Evolutionary conservation across 2,113 vertebrate genomes (phyloP), one percentile per base, ranked within the genome.

Genomic region (Antennarius striatus): DNA sequence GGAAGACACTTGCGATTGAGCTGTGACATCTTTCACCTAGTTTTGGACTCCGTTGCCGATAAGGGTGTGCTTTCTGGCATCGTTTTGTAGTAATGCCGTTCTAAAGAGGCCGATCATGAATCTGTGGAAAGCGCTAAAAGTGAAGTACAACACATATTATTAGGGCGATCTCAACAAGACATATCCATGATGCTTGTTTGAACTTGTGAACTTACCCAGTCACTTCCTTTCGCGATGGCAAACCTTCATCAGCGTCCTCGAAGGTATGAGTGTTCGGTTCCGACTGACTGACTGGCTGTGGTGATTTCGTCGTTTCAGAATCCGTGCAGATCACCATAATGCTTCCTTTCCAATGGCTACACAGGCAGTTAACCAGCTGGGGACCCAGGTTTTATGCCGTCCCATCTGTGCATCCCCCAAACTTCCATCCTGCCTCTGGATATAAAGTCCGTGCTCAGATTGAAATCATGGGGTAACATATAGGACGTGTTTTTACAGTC

Each of bases 1-100:
- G 11, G 9, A 8, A 17, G 15, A n/a, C 22, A 36, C 62, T 71
- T 51, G 53, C 64, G 68, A 87, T 79, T 64, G 67, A 71, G 79
- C 79, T 62, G 63, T 15, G 6, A 55, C 43, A 53, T 55, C 57
- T 68, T 62, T 71, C 7, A 56, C 42, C 77, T 59, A 67, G 14
- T 4, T 7, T 36, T 3, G 32, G 32, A 36, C 32, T 36, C 32
- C 32, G 32, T 1, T 1, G 32, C 52, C 67, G 61, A 80, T 83
- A 68, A 72, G 64, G 56, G 42, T 17, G 12, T 40, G 46, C 22
- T 29, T 1, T 53, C 68, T 40, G 4, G 48, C 54, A n/a, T 69
- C 7, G 32, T 36, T 36, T 36, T 36, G 32, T 3, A 36, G 32
- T 36, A 36, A 36, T 36, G 32, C 32, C 7, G 32, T 5, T 36